Base-by-base conservation (phyloP, 1,140 invertebrate species). In the Drosophila azteca region DNA sequence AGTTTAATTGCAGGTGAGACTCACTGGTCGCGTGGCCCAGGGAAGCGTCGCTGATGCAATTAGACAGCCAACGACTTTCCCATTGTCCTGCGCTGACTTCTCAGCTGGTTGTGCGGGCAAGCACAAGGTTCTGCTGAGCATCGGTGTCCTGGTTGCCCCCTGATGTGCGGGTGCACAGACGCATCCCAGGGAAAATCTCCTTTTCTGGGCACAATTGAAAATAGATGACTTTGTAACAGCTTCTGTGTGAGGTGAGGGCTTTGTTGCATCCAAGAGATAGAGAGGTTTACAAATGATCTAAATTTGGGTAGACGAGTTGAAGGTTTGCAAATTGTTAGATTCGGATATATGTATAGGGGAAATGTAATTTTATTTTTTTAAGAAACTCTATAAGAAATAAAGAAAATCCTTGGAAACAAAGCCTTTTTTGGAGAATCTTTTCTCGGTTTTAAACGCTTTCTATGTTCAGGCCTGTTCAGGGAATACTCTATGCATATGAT, bases 1-100 rank as follows among this genome's bases (percentile, higher is more conserved):
- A 90, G 62, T 81, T 90, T 90, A 90, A 90, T 90, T 90, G 88
- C 88, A 90, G 88, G 88, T 90, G 88, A 90, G 83, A 87, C 64
- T 46, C 69, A 66, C 22, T 54, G 54, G 73, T 45, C 87, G 88
- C 88, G 87, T 90, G 87, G 50, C 76, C 76, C 48, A 69, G 59
- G 72, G 55, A 73, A 77, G 68, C 73, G 67, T 26, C 73, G 74
- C 51, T 85, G 82, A 85, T 85, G 79, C 83, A 87, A 87, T 87
- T 87, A 87, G 76, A 88, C 75, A 57, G 76, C 49, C 79, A 79
- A 83, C 75, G 83, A 87, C 83, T 87, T 88, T 79, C 43, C 67
- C 75, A 82, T 87, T 87, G 82, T 87, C 82, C 82, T 87, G 66
- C 62, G 55, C 73, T 87, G 82, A 87, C 82, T 87, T 78, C 57